Evolutionary conservation across 92 coral and sea anemone genomes (phyloP).

Genomic region (Heteractis magnifica): DNA sequence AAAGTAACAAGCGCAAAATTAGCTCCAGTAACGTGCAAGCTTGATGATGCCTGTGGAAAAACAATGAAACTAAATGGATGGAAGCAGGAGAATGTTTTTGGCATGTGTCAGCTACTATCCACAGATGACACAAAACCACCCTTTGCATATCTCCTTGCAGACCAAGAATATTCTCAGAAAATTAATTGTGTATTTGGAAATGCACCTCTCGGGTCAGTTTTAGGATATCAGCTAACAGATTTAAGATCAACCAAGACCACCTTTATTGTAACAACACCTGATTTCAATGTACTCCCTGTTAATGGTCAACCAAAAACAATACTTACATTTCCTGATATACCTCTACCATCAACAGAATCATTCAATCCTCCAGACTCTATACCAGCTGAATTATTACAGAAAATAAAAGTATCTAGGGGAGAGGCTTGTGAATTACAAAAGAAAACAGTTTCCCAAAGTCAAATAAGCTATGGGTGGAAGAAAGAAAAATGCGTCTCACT

Average conservation of each 20-base stretch:
- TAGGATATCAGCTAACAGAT: constrained; percentile 36
- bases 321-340: neutral
- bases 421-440: constrained; percentile 32
- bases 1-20: neutral
- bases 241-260: neutral
- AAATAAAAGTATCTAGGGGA: neutral
- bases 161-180: constrained; percentile 36
- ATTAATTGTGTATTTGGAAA: constrained; percentile 45
- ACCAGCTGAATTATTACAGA: neutral
- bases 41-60: constrained; percentile 46
- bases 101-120: constrained; percentile 33
- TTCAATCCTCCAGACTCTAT: neutral
- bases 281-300: neutral
- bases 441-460: constrained; percentile 45
- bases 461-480: constrained; percentile 43
- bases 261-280: neutral
- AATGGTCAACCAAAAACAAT: neutral
- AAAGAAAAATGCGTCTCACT: constrained; percentile 44
- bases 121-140: constrained; percentile 32
- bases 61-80: constrained; percentile 32
- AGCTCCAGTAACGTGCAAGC: constrained; percentile 37
- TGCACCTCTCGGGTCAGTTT: constrained; percentile 36
- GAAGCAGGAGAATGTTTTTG: constrained; percentile 37
- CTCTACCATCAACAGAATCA: neutral
- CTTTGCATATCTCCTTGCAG: constrained; percentile 43